Percentiles rank a stretch among this genome's conserved stretches.
Evolutionary conservation across 2,888 invertebrate species (phyloP).

Genomic region (Callosobruchus maculatus): DNA sequence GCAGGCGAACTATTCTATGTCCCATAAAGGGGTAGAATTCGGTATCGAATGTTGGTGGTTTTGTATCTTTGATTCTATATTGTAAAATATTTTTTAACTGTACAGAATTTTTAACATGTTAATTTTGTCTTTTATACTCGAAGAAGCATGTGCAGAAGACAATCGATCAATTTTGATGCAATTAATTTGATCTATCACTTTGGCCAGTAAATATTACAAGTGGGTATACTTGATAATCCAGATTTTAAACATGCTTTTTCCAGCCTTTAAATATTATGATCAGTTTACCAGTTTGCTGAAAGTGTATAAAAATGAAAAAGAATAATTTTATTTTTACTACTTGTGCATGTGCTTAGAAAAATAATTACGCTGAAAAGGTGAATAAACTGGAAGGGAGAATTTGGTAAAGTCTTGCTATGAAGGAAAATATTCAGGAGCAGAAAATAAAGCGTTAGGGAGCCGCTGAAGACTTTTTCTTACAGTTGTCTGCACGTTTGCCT

Average conservation of each 20-base stretch:
- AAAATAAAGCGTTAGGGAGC: no score
- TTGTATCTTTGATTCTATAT: neutral
- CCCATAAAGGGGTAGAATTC: neutral
- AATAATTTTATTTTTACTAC: no score
- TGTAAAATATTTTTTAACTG: neutral
- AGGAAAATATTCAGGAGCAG: no score
- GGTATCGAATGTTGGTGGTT: neutral
- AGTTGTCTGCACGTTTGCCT: no score
- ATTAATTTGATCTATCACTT: neutral
- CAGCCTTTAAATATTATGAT: neutral
- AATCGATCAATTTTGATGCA: neutral
- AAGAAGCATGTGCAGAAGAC: neutral
- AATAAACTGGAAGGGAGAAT: no score
- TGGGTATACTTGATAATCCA: neutral
- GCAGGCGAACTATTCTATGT: neutral
- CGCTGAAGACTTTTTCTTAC: no score
- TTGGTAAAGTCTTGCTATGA: no score
- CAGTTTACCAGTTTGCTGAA: neutral
- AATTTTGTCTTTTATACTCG: neutral
- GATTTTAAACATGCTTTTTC: neutral
- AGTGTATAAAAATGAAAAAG: no score
- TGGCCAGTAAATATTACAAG: neutral
- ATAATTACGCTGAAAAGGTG: no score
- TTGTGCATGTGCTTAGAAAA: no score
- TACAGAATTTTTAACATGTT: neutral